Percentiles rank a stretch among this genome's conserved stretches.
These are phyloP conservation scores for Aurelia aurita DNA, from an alignment of 30 jellyfish, hydroid and myxozoan genomes.

Conservation along the genomic window DNA sequence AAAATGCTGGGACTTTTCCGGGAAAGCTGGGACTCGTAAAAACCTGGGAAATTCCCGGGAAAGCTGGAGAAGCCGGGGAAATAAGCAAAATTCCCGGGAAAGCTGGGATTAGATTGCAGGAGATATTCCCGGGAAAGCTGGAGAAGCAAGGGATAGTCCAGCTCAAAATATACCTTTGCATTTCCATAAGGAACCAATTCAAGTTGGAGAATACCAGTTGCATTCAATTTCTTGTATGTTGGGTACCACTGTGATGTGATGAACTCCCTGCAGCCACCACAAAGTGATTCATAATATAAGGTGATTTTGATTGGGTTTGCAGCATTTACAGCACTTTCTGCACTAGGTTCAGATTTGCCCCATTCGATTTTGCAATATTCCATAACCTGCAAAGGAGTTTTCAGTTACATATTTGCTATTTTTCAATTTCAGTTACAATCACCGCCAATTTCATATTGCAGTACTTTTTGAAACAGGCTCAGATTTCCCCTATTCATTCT, in stretches of 20 bases:
- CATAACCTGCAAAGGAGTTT: slow-evolving; percentile 34
- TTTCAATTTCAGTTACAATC: too few species aligned
- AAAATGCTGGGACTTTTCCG: too few species aligned
- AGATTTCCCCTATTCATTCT: slow-evolving; percentile 53
- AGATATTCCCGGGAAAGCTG: too few species aligned
- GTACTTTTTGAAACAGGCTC: not conserved
- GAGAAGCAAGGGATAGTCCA: too few species aligned
- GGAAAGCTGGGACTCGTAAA: too few species aligned
- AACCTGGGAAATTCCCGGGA: too few species aligned
- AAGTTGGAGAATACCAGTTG: slow-evolving; percentile 72
- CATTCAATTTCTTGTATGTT: slow-evolving; percentile 65
- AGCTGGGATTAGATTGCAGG: too few species aligned
- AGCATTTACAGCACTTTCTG: not conserved
- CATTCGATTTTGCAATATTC: slow-evolving; percentile 68
- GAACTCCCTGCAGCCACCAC: slow-evolving; percentile 84
- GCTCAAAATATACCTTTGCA: slow-evolving; percentile 55
- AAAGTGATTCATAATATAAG: slow-evolving; percentile 83
- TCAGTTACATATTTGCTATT: not conserved
- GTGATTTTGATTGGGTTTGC: slow-evolving; percentile 80
- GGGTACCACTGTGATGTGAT: slow-evolving; percentile 82
- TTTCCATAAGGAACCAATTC: slow-evolving; percentile 92
- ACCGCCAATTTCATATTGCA: too few species aligned
- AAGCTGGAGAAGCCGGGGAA: too few species aligned
- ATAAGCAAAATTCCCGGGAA: too few species aligned
- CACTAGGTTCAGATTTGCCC: slow-evolving; percentile 20